Percentiles rank a stretch among this genome's conserved stretches.
These are phyloP conservation scores for Adela reaumurella DNA, from an alignment of 2,888 invertebrate genomes.

Conservation along the genomic window DNA sequence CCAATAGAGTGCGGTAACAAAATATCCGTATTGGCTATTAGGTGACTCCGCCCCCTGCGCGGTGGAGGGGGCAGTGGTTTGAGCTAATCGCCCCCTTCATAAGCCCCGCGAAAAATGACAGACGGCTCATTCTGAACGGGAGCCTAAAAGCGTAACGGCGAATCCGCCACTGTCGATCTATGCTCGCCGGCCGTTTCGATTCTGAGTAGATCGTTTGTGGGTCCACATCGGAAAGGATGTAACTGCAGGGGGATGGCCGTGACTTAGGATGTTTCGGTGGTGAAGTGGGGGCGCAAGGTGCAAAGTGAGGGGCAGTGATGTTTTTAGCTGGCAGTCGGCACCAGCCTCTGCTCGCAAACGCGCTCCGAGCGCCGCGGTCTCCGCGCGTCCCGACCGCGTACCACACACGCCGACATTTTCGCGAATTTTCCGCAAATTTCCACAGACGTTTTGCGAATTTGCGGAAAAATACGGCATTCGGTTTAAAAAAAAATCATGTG, in stretches of 20 bases:
- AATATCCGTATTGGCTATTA: constrained; percentile 60
- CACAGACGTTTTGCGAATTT: too few species aligned
- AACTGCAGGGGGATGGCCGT: constrained; percentile 11
- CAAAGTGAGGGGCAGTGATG: constrained; percentile 22
- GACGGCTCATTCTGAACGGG: constrained; percentile 1
- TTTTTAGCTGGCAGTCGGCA: constrained; percentile 27
- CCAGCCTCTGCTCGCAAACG: constrained; percentile 32
- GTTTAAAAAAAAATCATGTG: too few species aligned
- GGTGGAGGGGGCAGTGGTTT: constrained; percentile 17
- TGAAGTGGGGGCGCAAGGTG: constrained; percentile 14
- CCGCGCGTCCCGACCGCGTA: constrained; percentile 27
- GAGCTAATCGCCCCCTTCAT: constrained; percentile 5
- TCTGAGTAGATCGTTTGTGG: background rate
- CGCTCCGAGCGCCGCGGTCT: constrained; percentile 44
- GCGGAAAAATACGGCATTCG: too few species aligned
- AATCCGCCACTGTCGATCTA: background rate
- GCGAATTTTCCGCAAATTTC: constrained; percentile 17
- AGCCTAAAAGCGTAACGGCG: constrained; percentile 5
- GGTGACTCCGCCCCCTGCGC: constrained; percentile 34
- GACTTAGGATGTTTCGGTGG: constrained; percentile 18
- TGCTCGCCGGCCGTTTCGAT: background rate
- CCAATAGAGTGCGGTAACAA: constrained; percentile 61
- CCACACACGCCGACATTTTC: constrained; percentile 16
- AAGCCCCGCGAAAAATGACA: constrained; percentile 3
- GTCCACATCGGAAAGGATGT: constrained; percentile 16